A percentile compares a stretch with the other conserved stretches of the same genome.
Evolutionary conservation across 2,888 invertebrate species (phyloP).

Genomic region (Cerceris rybyensis): DNA sequence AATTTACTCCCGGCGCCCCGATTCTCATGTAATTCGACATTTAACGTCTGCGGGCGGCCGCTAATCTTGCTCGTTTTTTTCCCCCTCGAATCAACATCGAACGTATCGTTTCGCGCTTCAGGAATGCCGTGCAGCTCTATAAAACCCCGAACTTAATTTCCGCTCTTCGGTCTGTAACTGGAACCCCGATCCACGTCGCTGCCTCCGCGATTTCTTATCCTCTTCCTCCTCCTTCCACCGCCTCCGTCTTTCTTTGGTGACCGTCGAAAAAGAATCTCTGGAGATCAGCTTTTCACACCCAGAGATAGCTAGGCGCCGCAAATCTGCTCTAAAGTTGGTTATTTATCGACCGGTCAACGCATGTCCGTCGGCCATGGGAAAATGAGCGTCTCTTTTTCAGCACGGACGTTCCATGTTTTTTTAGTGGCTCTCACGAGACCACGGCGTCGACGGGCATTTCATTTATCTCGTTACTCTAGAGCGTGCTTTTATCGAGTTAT

Average conservation of each 20-base stretch:
- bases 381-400: neutral
- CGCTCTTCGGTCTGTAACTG: slow-evolving; percentile 33
- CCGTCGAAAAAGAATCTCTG: slow-evolving; percentile 24
- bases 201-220: slow-evolving; percentile 28
- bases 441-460: too few relatives aligned
- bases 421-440: too few relatives aligned
- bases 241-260: neutral
- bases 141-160: slow-evolving; percentile 60
- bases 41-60: slow-evolving; percentile 29
- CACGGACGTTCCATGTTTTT: too few relatives aligned
- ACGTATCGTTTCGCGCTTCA: slow-evolving; percentile 45
- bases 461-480: too few relatives aligned
- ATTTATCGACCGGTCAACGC: slow-evolving; percentile 41
- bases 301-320: slow-evolving; percentile 32
- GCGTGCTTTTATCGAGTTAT: too few relatives aligned
- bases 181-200: slow-evolving; percentile 8
- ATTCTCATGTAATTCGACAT: slow-evolving; percentile 37
- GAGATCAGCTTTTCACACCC: slow-evolving; percentile 40
- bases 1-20: slow-evolving; percentile 51
- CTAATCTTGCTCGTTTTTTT: slow-evolving; percentile 8
- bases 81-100: slow-evolving; percentile 43
- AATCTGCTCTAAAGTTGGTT: slow-evolving; percentile 44
- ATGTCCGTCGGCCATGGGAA: neutral
- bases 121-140: slow-evolving; percentile 56
- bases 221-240: neutral